A percentile compares a stretch with the other conserved stretches of the same genome.
Conservation (phyloP, 2,113 vertebrate genomes). For the Hippolais icterina region DNA sequence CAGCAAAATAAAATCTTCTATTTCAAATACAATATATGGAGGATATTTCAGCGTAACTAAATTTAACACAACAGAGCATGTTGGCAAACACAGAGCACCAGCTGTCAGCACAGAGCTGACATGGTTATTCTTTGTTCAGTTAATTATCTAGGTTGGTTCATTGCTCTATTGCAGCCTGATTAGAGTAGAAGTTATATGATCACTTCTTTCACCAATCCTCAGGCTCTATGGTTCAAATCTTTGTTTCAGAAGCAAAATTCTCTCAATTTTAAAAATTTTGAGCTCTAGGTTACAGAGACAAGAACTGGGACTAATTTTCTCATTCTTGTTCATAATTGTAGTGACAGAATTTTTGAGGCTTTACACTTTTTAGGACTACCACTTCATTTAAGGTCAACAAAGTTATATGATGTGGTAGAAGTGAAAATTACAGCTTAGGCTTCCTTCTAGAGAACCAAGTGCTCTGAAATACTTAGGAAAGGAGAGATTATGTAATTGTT, state of each 20-base stretch:
- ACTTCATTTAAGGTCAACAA: not conserved
- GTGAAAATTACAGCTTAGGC: not conserved
- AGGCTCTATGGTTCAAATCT: not conserved
- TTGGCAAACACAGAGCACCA: constrained; percentile 36
- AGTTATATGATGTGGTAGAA: not conserved
- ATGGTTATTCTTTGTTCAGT: not conserved
- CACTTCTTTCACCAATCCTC: not conserved
- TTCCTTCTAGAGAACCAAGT: not conserved
- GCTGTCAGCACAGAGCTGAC: constrained; percentile 17
- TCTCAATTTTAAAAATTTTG: not conserved
- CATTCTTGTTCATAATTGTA: not conserved
- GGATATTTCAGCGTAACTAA: not conserved
- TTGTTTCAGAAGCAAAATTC: not conserved
- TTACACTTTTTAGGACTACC: not conserved
- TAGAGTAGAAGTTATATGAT: not conserved
- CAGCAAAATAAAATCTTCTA: not conserved
- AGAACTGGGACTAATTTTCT: not conserved
- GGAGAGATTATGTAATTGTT: not conserved
- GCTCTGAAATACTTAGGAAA: not conserved
- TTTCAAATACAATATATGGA: not conserved
- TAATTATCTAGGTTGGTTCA: constrained; percentile 38
- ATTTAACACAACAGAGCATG: constrained; percentile 2
- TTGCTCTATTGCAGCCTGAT: not conserved
- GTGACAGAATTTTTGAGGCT: not conserved
- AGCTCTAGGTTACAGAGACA: not conserved